Evolutionary conservation across 1,140 invertebrate genomes (phyloP).

Genomic region (Sycobia sp.): DNA sequence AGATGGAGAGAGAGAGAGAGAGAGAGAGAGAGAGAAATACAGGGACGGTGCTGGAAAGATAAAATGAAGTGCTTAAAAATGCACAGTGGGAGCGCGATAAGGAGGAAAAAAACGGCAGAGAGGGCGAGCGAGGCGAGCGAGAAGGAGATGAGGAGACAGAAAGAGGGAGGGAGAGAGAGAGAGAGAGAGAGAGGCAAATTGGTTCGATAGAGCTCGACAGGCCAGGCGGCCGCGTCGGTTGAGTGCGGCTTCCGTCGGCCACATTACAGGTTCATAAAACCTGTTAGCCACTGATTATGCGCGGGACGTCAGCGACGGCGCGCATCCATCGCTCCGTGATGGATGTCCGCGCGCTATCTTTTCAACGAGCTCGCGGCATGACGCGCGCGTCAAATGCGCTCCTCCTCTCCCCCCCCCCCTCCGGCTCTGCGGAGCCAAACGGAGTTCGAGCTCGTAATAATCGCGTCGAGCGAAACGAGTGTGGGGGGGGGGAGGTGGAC

Average conservation of each 20-base stretch:
- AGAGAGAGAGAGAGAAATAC: not conserved
- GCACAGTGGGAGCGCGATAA: constrained; percentile 10
- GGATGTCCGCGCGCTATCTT: no score
- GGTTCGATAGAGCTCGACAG: constrained; percentile 42
- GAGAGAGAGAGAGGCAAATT: constrained; percentile 43
- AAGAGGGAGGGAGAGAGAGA: constrained; percentile 10
- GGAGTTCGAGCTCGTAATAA: no score
- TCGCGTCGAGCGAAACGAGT: no score
- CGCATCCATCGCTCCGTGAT: constrained; percentile 28
- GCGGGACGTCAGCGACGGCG: constrained; percentile 37
- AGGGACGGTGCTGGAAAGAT: not conserved
- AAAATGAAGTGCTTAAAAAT: constrained; percentile 8
- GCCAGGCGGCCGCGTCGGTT: constrained; percentile 42
- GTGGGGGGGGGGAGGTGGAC: no score
- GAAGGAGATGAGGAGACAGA: constrained; percentile 16
- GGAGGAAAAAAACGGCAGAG: constrained; percentile 9
- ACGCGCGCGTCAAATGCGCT: not conserved
- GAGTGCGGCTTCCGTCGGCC: constrained; percentile 58
- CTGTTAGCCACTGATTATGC: constrained; percentile 56
- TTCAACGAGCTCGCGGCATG: constrained; percentile 35
- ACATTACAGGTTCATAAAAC: constrained; percentile 60
- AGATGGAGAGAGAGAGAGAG: not conserved
- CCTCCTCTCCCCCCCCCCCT: not conserved
- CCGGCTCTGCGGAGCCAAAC: no score
- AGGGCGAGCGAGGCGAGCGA: not conserved